Conservation (phyloP, 2,113 vertebrate genomes). For the Rhynchomys soricoides region DNA sequence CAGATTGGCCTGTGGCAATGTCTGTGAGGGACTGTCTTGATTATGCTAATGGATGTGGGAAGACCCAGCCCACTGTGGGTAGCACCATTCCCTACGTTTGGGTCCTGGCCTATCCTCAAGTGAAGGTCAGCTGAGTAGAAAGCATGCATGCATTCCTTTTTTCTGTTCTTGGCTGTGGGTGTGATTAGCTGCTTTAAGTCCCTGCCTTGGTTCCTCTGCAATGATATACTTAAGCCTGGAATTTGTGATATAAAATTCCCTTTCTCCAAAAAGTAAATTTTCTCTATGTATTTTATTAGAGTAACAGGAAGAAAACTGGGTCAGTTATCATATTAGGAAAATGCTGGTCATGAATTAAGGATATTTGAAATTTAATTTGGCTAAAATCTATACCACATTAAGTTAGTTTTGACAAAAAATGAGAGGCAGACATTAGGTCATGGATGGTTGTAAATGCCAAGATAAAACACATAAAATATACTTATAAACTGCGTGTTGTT, state of each 20-base stretch:
- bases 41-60: neutral
- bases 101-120: neutral
- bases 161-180: too few species aligned
- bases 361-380: conserved; percentile 16
- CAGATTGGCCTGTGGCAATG: neutral
- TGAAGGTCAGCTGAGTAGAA: too few species aligned
- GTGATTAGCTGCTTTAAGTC: too few species aligned
- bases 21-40: too few species aligned
- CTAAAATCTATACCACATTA: neutral
- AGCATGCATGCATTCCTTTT: neutral
- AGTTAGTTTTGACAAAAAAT: neutral
- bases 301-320: neutral
- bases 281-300: neutral
- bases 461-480: conserved; percentile 25
- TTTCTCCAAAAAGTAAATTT: neutral
- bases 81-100: neutral
- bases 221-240: neutral
- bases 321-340: conserved; percentile 49
- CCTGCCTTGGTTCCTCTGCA: neutral
- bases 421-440: neutral
- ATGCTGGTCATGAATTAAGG: conserved; percentile 34
- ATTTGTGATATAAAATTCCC: neutral
- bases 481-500: neutral
- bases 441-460: neutral
- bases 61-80: neutral